Percentiles rank a stretch among this genome's conserved stretches.
phyloP scores from a whole-genome alignment of 2,888 invertebrate species.

The Amiota mariae region DNA sequence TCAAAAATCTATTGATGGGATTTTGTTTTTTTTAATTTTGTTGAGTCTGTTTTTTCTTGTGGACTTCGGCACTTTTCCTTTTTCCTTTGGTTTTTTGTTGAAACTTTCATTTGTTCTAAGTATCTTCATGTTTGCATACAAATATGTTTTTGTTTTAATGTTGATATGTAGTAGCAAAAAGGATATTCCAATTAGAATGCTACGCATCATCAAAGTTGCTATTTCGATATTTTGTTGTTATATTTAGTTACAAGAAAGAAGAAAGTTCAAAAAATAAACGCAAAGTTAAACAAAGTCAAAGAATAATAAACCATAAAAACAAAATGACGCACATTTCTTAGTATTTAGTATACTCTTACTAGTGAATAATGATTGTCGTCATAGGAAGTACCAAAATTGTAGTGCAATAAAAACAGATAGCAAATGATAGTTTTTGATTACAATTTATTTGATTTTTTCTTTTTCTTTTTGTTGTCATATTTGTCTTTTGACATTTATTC shows the following conservation, averaged over 20 bases:
- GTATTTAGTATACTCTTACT: no score
- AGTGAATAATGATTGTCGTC: neutral
- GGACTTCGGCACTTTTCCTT: no score
- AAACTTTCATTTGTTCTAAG: no score
- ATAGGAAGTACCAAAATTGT: neutral
- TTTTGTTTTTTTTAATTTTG: neutral
- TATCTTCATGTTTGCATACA: no score
- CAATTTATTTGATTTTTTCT: neutral
- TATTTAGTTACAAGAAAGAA: neutral
- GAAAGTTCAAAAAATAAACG: neutral
- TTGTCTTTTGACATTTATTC: no score
- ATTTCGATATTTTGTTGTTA: no score
- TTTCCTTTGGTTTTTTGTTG: no score
- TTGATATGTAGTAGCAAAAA: neutral
- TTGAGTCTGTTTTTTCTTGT: no score
- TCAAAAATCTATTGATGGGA: neutral
- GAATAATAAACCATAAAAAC: neutral
- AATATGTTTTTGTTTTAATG: neutral
- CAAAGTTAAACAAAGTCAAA: no score
- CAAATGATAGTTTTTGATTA: slow-evolving; percentile 3
- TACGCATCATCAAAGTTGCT: neutral
- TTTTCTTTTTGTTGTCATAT: neutral
- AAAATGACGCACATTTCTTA: neutral
- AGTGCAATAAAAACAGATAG: neutral
- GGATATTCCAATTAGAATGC: slow-evolving; percentile 16